phyloP scores from a whole-genome alignment of 2,888 invertebrate genomes.

The Noctua janthe region DNA sequence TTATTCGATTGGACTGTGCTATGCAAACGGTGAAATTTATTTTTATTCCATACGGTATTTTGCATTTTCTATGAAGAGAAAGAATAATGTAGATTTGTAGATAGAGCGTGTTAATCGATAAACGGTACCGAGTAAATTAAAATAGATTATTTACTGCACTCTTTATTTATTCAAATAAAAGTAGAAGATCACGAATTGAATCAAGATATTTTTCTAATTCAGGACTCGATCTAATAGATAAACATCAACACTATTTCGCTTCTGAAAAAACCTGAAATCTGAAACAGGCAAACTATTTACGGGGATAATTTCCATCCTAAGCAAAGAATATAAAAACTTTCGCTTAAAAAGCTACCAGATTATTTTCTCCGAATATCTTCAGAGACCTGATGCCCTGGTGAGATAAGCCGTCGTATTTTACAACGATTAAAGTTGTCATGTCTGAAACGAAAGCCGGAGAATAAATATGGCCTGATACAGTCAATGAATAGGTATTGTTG shows the following conservation, averaged over 20 bases:
- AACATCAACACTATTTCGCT: slow-evolving; percentile 23
- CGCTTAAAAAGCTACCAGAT: slow-evolving; percentile 23
- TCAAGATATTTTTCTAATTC: slow-evolving; percentile 16
- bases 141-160: background rate
- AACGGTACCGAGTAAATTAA: slow-evolving; percentile 20
- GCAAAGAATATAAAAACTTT: slow-evolving; percentile 18
- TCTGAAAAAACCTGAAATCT: slow-evolving; percentile 15
- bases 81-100: slow-evolving; percentile 31
- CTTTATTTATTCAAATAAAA: slow-evolving; percentile 14
- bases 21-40: slow-evolving; percentile 50
- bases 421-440: slow-evolving; percentile 47
- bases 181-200: slow-evolving; percentile 6
- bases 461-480: slow-evolving; percentile 34
- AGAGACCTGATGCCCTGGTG: slow-evolving; percentile 37
- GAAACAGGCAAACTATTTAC: background rate
- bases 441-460: slow-evolving; percentile 20
- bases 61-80: slow-evolving; percentile 30
- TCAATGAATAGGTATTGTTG: slow-evolving; percentile 40
- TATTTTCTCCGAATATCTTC: slow-evolving; percentile 37
- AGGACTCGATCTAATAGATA: slow-evolving; percentile 29
- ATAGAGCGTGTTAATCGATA: slow-evolving; percentile 28
- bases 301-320: background rate
- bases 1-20: slow-evolving; percentile 47
- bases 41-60: slow-evolving; percentile 36
- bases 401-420: slow-evolving; percentile 46